A percentile compares a stretch with the other conserved stretches of the same genome.
phyloP scores from a whole-genome alignment of 2,797 vertebrate species.

The Manis javanica region DNA sequence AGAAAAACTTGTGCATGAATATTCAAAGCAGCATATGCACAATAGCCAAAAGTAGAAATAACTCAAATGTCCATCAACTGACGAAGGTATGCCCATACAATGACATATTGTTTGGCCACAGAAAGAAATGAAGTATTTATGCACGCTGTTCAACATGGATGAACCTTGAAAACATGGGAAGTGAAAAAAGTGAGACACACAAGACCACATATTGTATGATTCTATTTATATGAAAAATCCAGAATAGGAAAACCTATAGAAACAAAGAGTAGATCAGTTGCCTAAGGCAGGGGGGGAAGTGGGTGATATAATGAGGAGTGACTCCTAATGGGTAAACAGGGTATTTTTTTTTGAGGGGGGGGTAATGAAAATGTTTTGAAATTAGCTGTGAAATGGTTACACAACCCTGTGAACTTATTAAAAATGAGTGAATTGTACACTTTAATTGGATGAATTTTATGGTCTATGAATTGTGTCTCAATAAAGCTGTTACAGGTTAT shows the following conservation, averaged over 20 bases:
- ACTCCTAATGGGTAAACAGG: background rate
- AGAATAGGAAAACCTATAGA: background rate
- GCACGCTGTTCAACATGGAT: background rate
- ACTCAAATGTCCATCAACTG: background rate
- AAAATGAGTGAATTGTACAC: background rate
- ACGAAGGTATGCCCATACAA: background rate
- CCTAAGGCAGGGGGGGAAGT: background rate
- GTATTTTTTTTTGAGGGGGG: background rate
- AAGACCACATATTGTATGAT: background rate
- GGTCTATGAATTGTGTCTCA: background rate
- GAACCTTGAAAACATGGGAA: background rate
- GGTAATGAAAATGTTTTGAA: constrained; percentile 14
- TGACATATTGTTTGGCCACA: background rate
- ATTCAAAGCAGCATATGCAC: background rate
- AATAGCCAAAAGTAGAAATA: background rate
- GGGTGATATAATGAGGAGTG: background rate
- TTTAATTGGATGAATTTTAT: background rate
- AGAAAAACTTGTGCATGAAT: background rate
- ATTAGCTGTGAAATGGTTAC: background rate
- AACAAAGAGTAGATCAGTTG: background rate
- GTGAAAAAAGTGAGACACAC: background rate
- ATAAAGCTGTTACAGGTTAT: background rate
- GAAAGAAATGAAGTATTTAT: background rate
- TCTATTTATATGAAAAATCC: background rate
- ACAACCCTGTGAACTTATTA: background rate